These are phyloP conservation scores for Apis dorsata DNA, from an alignment of 1,140 invertebrate genomes.

Conservation along the genomic window DNA sequence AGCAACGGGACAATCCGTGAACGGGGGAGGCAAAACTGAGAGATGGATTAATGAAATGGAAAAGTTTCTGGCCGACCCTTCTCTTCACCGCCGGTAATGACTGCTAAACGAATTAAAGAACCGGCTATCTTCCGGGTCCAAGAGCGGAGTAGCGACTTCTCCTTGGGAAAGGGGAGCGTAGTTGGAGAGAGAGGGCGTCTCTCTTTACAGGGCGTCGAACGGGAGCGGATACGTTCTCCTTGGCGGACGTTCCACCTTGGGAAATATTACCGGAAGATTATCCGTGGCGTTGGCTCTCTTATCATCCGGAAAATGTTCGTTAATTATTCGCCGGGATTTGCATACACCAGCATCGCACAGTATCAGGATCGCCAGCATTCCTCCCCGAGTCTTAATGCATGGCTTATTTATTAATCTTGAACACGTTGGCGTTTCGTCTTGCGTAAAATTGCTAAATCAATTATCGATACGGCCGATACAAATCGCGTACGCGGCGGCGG, in stretches of 20 bases:
- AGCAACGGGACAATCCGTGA: not conserved
- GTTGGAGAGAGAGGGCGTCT: slow-evolving; percentile 16
- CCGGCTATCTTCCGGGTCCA: slow-evolving; percentile 61
- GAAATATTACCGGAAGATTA: slow-evolving; percentile 27
- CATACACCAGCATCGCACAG: not conserved
- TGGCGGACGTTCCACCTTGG: not conserved
- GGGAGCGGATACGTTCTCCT: slow-evolving; percentile 8
- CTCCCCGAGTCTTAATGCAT: slow-evolving; percentile 14
- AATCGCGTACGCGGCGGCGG: too few relatives aligned
- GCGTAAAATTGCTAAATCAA: slow-evolving; percentile 34
- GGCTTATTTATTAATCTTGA: slow-evolving; percentile 26
- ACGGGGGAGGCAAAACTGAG: slow-evolving; percentile 47
- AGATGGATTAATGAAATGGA: slow-evolving; percentile 74
- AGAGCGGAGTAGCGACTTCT: slow-evolving; percentile 59
- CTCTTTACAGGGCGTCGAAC: slow-evolving; percentile 21
- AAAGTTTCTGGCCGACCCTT: slow-evolving; percentile 70
- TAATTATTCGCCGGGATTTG: slow-evolving; percentile 41
- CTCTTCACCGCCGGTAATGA: slow-evolving; percentile 63
- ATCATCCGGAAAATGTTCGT: slow-evolving; percentile 41
- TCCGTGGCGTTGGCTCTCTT: slow-evolving; percentile 1
- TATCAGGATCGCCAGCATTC: not conserved
- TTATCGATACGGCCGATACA: not conserved
- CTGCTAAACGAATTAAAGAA: slow-evolving; percentile 75
- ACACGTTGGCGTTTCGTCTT: not conserved
- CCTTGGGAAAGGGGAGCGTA: slow-evolving; percentile 60